phyloP scores from a whole-genome alignment of 2,113 vertebrate genomes.

The Grus americana region DNA sequence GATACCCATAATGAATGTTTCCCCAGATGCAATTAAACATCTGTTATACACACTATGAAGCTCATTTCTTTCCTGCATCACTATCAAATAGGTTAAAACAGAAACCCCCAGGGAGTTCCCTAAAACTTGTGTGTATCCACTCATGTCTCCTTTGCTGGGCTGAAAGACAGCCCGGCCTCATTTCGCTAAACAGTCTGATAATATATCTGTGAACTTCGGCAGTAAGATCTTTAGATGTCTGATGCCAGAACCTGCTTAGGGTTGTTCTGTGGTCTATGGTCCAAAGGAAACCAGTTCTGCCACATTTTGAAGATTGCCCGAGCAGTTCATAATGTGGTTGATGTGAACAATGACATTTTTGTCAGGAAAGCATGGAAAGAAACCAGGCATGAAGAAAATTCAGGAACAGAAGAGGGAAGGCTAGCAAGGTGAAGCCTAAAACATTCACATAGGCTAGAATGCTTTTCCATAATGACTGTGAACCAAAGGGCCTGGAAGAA shows the following conservation, averaged over 20 bases:
- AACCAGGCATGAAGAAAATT: neutral
- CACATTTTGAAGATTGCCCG: neutral
- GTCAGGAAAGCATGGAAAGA: neutral
- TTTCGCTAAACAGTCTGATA: neutral
- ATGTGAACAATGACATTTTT: neutral
- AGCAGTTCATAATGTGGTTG: neutral
- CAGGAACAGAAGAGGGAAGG: neutral
- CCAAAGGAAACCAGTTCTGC: neutral
- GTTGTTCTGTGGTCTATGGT: neutral
- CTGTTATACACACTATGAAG: conserved; percentile 36
- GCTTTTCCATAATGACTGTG: neutral
- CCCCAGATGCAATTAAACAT: conserved; percentile 61
- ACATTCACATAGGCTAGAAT: neutral
- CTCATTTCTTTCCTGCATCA: conserved; percentile 19
- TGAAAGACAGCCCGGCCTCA: neutral
- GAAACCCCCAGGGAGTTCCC: neutral
- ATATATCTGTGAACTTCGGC: neutral
- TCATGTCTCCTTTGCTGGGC: neutral
- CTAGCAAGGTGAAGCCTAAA: neutral
- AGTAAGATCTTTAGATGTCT: neutral
- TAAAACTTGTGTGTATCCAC: neutral
- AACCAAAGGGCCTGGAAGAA: neutral
- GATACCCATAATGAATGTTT: conserved; percentile 61
- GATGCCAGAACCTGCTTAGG: neutral
- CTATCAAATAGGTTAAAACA: neutral